Conservation (phyloP, 2,113 vertebrate species). For the Athene noctua region DNA sequence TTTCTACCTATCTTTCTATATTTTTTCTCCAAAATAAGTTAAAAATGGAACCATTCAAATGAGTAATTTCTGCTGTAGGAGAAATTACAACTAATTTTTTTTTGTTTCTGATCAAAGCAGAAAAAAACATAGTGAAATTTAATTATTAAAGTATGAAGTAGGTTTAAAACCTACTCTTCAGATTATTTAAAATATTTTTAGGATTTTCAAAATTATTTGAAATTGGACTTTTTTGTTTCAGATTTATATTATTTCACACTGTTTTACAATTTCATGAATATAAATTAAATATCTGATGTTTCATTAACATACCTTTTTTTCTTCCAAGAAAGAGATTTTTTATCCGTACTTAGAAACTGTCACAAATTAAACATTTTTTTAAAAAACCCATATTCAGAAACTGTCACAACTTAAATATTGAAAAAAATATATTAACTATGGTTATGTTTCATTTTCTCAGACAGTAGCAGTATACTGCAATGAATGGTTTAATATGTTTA, state of each 20-base stretch:
- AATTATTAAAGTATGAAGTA: neutral
- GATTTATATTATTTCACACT: neutral
- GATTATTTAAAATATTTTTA: neutral
- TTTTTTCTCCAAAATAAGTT: neutral
- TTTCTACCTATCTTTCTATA: neutral
- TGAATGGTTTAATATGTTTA: neutral
- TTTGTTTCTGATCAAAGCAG: neutral
- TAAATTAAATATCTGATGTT: neutral
- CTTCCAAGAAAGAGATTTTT: neutral
- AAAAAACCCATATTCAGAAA: neutral
- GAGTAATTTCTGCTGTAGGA: neutral
- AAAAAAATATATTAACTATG: rapidly evolving
- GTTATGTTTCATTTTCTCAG: neutral
- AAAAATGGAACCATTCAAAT: neutral
- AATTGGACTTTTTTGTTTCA: neutral
- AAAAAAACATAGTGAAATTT: neutral
- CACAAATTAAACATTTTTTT: neutral
- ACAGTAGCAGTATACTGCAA: neutral
- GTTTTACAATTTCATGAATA: neutral
- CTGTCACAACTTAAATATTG: neutral
- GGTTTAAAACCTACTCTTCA: neutral
- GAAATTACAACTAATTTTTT: neutral
- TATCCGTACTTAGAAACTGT: neutral
- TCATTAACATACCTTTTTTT: neutral
- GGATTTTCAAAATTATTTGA: neutral